Base-by-base conservation (phyloP, 2,113 vertebrate genomes). In the Ameiurus melas region DNA sequence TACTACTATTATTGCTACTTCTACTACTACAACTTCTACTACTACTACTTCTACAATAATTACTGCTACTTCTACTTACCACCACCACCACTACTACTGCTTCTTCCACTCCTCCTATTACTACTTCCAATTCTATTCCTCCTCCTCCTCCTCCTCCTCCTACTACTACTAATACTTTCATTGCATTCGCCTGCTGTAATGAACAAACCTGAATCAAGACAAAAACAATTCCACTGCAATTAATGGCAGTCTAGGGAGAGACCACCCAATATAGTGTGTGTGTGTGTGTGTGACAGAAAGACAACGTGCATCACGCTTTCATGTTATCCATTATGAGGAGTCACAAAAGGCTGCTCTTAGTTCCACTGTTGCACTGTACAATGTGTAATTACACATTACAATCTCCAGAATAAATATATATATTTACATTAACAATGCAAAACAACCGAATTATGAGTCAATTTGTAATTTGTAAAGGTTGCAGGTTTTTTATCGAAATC, bases 331-430 rank as follows among this genome's bases (percentile, higher is more conserved):
- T 79, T 86, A 78, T 77, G 43, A 51, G 17, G 39, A 73, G 13
- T 58, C 58, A 81, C 30, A 77, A 84, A 84, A 51, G 20, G 70
- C 87, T 53, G 55, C 68, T 64, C 33, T 78, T 30, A 79, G n/a
- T 57, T 68, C n/a, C 19, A 51, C 64, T 57, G 27, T 75, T 79
- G 16, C 43, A 47, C 43, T 47, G 43, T 47, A 47, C 43, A 47
- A 47, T 47, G n/a, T 36, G 70, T 16, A 13, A 75, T 36, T 60
- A 64, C n/a, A 64, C 60, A 78, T 8, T 83, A 43, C 36, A 25
- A 60, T 22, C 17, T 57, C 19, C 17, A 39, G 13, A 39, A 27
- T 73, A 22, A 43, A 73, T 22, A 10, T 73, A 73, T 22, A 10
- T 36, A 36, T 73, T 73, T 36, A 73, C 36, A 73, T 73, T 22